Base-by-base conservation (phyloP, 2,113 vertebrate species). In the Empidonax alnorum region DNA sequence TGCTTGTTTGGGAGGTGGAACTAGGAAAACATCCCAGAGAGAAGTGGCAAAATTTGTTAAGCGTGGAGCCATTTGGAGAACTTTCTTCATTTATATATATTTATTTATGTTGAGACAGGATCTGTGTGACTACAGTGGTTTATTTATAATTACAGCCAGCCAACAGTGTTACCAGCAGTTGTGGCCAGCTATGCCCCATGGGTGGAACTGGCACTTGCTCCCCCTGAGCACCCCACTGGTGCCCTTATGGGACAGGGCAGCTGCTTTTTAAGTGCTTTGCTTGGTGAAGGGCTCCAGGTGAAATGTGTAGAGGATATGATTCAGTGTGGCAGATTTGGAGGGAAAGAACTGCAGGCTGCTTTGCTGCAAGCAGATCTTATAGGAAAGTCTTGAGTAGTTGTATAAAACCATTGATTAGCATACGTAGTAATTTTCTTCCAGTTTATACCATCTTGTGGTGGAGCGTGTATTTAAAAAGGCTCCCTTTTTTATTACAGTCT, bases 371-470 rank as follows among this genome's bases (percentile, higher is more conserved):
- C 85, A 55, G 73, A 87, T 93, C 74, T 84, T 94, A 61, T 76
- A 96, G 93, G 91, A 94, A 94, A 94, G n/a, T 76, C 87, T 78
- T 35, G 76, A 94, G 83, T 88, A 92, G 90, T 35, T 76, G 80
- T 92, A 83, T 94, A 95, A 96, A 95, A 87, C 93, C 96, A 83
- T 96, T 95, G 94, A 96, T 97, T 90, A 96, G 92, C 79, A 89
- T 92, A 96, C 92, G 28, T 96, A 95, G 94, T 95, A 96, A 97
- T 97, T 96, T 97, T 96, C 96, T 87, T 92, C 86, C 95, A 87
- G 90, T 96, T 94, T 93, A 95, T 96, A 92, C 87, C 73, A 23
- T 97, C 91, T 87, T 97, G 94, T 90, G 96, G 95, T 93, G 30
- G 28, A 92, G 39, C 1, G 4, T 63, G 53, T 92, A 76, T 96